phyloP scores from a whole-genome alignment of 1,140 invertebrate species.

The Cotesia typhae region DNA sequence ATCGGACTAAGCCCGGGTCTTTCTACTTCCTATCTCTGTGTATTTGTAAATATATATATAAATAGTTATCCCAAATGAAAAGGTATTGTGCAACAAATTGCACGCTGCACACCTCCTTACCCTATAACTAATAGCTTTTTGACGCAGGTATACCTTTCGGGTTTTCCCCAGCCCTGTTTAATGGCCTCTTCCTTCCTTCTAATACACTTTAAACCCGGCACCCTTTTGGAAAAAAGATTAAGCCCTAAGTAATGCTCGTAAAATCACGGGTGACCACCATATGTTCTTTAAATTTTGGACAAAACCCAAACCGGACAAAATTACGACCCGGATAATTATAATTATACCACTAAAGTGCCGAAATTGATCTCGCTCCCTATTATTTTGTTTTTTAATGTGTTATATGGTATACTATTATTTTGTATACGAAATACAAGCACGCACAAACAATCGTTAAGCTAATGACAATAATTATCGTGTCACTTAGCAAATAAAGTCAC shows the following conservation, averaged over 20 bases:
- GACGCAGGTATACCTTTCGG: no score
- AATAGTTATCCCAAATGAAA: background rate
- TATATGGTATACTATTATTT: no score
- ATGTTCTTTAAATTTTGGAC: conserved; percentile 43
- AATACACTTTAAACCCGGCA: background rate
- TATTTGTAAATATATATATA: no score
- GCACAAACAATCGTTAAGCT: no score
- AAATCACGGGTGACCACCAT: conserved; percentile 57
- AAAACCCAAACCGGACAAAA: background rate
- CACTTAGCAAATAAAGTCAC: no score
- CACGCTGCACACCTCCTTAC: conserved; percentile 40
- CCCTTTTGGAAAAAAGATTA: conserved; percentile 39
- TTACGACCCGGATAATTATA: background rate
- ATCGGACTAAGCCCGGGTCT: conserved; percentile 8
- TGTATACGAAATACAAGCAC: no score
- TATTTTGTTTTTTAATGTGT: background rate
- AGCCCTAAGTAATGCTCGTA: conserved; percentile 39
- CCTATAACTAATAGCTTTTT: conserved; percentile 33
- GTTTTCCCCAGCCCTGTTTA: conserved; percentile 10
- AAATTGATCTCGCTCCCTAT: background rate
- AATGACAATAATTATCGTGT: no score
- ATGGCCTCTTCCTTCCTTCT: conserved; percentile 15
- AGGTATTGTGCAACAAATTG: conserved; percentile 46
- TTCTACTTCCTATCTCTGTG: no score
- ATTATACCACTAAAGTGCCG: background rate